Evolutionary conservation across 2,888 invertebrate species (phyloP), one percentile per base, ranked within the genome.

Genomic region (Germaria angustata): DNA sequence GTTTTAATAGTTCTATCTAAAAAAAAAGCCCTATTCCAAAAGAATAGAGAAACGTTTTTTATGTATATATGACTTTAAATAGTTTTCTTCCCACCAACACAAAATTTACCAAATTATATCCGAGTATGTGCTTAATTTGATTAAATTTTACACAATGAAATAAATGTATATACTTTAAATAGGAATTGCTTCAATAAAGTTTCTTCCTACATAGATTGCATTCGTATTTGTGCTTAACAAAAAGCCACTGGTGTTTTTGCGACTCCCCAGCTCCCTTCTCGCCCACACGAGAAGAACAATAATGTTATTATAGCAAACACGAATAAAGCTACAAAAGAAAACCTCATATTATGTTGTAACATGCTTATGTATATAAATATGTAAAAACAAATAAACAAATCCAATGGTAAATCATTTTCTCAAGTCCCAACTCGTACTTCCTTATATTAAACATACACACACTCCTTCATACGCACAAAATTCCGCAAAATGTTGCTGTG

Each of bases 371-470:
- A 24, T 57, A 69, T 61, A 63, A 68, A 68, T 63, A 55, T 78
- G 63, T 57, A 78, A 81, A 81, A 55, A 61, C 69, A 78, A 81
- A 73, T 55, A 80, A 59, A 65, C 73, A 81, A 81, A 78, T 78
- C 84, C 81, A 75, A 59, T 59, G 69, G 20, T 69, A 76, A 80
- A 83, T 73, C 76, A 77, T 72, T 53, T 57, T 22, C 55, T 66
- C 65, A 84, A 84, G 81, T 78, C 78, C 79, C 39, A 32, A 55
- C n/a, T 63, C 55, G 66, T 59, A n/a, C 36, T 15, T 28, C 32
- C 36, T 6, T n/a, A n/a, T 24, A 44, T 32, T 46, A 11, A 1
- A 4, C n/a, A 24, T n/a, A 15, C 1, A 41, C 15, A 1, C 7
- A 15, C n/a, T 39, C n/a, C 7, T 6, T 1, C 13, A 57, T 49